Conservation (phyloP, 2,888 invertebrate species). For the Tenodera sinensis region DNA sequence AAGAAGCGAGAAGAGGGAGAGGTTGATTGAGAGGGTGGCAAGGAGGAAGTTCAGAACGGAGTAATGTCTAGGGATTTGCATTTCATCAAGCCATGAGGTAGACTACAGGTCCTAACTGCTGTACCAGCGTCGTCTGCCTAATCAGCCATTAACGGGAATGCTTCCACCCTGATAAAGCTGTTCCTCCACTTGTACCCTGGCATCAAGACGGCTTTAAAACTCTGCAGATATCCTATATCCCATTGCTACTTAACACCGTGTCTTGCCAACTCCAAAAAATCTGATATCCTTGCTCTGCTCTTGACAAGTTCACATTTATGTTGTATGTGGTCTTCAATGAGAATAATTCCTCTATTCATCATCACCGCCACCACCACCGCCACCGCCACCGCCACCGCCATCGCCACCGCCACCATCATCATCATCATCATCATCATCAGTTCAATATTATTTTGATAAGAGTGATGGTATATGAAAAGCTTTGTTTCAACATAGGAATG, state of each 20-base stretch:
- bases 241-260: neutral
- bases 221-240: neutral
- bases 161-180: slow-evolving; percentile 10
- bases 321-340: too few species aligned
- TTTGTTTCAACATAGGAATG: too few species aligned
- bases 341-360: too few species aligned
- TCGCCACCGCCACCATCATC: too few species aligned
- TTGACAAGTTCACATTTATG: too few species aligned
- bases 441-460: too few species aligned
- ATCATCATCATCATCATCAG: too few species aligned
- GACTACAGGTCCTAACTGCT: slow-evolving; percentile 18
- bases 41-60: neutral
- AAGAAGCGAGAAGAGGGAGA: slow-evolving; percentile 34
- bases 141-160: slow-evolving; percentile 17
- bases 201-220: slow-evolving; percentile 4
- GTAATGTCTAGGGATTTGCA: slow-evolving; percentile 25
- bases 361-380: too few species aligned
- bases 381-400: too few species aligned
- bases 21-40: slow-evolving; percentile 32
- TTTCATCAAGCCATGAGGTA: slow-evolving; percentile 19
- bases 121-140: neutral
- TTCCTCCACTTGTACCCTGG: slow-evolving; percentile 1
- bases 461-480: too few species aligned
- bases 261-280: neutral
- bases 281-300: too few species aligned